phyloP scores from a whole-genome alignment of 2,797 vertebrate species.

The Selene dorsalis region DNA sequence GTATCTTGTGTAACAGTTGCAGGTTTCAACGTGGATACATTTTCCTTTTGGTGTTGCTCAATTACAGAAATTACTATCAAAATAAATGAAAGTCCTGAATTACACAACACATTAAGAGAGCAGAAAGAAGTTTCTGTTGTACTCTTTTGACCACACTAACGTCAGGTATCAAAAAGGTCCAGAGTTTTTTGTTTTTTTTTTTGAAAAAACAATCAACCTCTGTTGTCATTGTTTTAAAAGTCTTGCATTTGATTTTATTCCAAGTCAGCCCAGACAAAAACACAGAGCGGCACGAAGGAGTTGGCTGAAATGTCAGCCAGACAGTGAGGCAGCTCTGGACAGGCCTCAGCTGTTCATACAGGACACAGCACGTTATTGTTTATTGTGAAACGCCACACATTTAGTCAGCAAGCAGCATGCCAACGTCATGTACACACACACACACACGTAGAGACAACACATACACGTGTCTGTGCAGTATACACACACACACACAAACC shows the following conservation, averaged over 20 bases:
- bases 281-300: background rate
- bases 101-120: background rate
- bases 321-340: conserved; percentile 5
- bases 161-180: background rate
- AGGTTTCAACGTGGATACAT: background rate
- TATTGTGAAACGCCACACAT: conserved; percentile 43
- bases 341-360: conserved; percentile 29
- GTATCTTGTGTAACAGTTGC: background rate
- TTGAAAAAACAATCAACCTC: conserved; percentile 9
- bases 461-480: background rate
- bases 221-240: background rate
- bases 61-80: background rate
- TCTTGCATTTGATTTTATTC: conserved; percentile 17
- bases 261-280: conserved; percentile 24
- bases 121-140: background rate
- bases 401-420: conserved; percentile 22
- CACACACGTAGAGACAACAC: background rate
- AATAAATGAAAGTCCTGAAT: background rate
- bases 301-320: conserved; percentile 12
- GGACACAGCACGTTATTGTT: conserved; percentile 45
- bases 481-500: fast-evolving
- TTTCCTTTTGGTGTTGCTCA: background rate
- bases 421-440: background rate
- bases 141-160: too few species aligned
- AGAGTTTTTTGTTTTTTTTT: background rate